Percentiles rank a stretch among this genome's conserved stretches.
phyloP scores from a whole-genome alignment of 2,797 vertebrate species.

The Thaleichthys pacificus region DNA sequence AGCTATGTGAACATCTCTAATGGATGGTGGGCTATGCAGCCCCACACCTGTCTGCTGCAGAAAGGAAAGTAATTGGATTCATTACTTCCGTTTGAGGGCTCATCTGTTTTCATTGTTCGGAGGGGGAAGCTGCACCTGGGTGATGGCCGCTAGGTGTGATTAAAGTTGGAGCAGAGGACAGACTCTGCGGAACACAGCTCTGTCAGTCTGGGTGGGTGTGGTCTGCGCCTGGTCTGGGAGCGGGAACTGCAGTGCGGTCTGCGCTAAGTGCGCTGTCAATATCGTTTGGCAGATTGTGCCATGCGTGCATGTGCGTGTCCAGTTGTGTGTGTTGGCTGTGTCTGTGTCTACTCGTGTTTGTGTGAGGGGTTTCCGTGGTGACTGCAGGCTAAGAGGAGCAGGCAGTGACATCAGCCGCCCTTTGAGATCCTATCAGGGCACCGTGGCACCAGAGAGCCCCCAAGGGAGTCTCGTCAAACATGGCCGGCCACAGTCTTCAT shows the following conservation, averaged over 20 bases:
- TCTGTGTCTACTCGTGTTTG: background rate
- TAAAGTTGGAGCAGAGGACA: background rate
- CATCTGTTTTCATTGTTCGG: conserved; percentile 20
- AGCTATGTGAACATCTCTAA: conserved; percentile 6
- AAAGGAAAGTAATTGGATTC: conserved; percentile 33
- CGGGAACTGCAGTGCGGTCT: too few species aligned
- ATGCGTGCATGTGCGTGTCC: background rate
- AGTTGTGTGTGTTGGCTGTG: background rate
- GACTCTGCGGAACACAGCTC: background rate
- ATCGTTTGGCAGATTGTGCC: too few species aligned
- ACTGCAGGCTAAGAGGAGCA: conserved; percentile 1
- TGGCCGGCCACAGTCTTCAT: conserved; percentile 48
- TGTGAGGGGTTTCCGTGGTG: background rate
- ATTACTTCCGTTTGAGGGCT: conserved; percentile 23
- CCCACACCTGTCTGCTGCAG: conserved; percentile 20
- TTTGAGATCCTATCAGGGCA: conserved; percentile 40
- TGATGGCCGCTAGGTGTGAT: background rate
- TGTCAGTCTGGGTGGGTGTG: background rate
- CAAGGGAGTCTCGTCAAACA: conserved; percentile 59
- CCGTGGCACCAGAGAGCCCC: conserved; percentile 52
- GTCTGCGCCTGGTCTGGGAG: background rate
- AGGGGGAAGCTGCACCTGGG: conserved; percentile 15
- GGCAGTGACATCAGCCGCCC: conserved; percentile 22
- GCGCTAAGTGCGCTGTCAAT: too few species aligned
- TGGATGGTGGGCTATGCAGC: conserved; percentile 11